Evolutionary conservation across 2,797 vertebrate species (phyloP).

Genomic region (Chaunax sp.): DNA sequence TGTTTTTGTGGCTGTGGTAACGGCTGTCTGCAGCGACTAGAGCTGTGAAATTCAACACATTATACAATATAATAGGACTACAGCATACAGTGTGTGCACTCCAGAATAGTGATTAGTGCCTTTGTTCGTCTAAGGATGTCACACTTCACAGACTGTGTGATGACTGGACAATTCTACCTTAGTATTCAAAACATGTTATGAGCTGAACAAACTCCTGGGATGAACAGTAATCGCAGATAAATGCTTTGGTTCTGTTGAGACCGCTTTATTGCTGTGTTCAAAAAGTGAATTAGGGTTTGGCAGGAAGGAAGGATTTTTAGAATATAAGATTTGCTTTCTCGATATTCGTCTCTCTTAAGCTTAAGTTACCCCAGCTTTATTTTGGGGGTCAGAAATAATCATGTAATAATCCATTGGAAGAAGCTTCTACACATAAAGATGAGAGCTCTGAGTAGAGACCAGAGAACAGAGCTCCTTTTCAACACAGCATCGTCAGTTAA

Average conservation of each 20-base stretch:
- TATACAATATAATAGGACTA: slow-evolving; percentile 13
- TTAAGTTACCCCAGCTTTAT: slow-evolving; percentile 30
- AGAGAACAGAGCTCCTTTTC: slow-evolving; percentile 36
- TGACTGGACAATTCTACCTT: slow-evolving; percentile 11
- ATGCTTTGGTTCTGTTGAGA: slow-evolving; percentile 36
- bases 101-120: slow-evolving; percentile 14
- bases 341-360: slow-evolving; percentile 19
- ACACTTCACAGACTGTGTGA: slow-evolving; percentile 2
- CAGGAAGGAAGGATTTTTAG: slow-evolving; percentile 14
- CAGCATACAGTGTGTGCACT: slow-evolving; percentile 7
- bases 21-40: slow-evolving; percentile 14
- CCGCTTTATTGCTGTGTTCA: slow-evolving; percentile 4
- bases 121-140: slow-evolving; percentile 16
- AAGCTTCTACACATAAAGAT: slow-evolving; percentile 1
- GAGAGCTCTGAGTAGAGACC: slow-evolving; percentile 16
- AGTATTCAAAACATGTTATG: slow-evolving; percentile 30
- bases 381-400: slow-evolving; percentile 24
- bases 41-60: slow-evolving; percentile 36
- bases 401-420: slow-evolving; percentile 1
- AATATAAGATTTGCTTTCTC: slow-evolving; percentile 52
- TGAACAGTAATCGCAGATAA: slow-evolving; percentile 34
- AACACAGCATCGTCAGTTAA: slow-evolving; percentile 78
- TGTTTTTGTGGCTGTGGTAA: slow-evolving; percentile 14
- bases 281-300: slow-evolving; percentile 19
- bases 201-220: slow-evolving; percentile 32